Evolutionary conservation across 2,888 invertebrate species (phyloP), one percentile per base, ranked within the genome.

Genomic region (Oeneis ivallda): DNA sequence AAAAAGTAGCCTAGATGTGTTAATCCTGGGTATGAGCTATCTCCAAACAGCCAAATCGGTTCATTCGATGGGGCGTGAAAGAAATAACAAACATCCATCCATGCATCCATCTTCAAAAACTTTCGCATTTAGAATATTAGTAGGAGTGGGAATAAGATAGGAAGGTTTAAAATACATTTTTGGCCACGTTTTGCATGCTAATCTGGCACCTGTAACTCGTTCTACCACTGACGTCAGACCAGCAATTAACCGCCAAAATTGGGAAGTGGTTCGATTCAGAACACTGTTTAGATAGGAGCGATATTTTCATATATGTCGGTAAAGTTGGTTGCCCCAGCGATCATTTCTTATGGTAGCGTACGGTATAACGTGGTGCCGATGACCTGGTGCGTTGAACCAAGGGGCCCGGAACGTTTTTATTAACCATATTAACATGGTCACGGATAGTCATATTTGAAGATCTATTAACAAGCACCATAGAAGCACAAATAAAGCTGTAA

Each of bases 331-430:
- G 79, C 73, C 78, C 76, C 80, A 76, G 79, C 84, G 82, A 83
- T 80, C 78, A 80, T 86, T 86, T 89, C 89, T 88, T 89, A 88
- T 87, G 86, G 84, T 77, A 76, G 73, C 79, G 84, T 89, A 91
- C 90, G 90, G 91, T 90, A 91, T 77, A 82, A 74, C 78, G 75
- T 83, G 83, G 90, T 79, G 81, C 89, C 45, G 88, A 73, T 89
- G 89, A 90, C 89, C 89, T 80, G 82, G 86, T 83, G 75, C 89
- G 83, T 85, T 89, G 89, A 89, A 90, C 89, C 78, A 83, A 82
- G 86, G 80, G 82, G 83, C 84, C 81, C 79, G 81, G 75, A 80
- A 81, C 80, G 82, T 77, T 78, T 87, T 87, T 85, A 79, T 79
- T 75, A 73, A 72, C 70, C 74, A 71, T 73, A 74, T 79, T 81